Conservation (phyloP, 2,113 vertebrate species). For the Zapornia atra region DNA sequence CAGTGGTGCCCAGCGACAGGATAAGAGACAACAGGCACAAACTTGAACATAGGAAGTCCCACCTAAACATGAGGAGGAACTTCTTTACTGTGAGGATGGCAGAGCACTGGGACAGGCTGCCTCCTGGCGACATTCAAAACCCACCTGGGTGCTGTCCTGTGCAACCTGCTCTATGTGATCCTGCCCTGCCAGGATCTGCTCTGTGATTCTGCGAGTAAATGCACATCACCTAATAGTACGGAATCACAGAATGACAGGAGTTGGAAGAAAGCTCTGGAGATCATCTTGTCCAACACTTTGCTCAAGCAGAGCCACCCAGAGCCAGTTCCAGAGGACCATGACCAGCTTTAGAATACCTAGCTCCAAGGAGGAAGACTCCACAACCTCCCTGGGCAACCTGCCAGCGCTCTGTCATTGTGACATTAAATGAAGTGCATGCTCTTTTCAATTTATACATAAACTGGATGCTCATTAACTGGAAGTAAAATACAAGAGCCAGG, state of each 20-base stretch:
- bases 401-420: not conserved
- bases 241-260: not conserved
- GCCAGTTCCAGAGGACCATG: not conserved
- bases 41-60: too few species aligned
- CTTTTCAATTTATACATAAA: not conserved
- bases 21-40: too few species aligned
- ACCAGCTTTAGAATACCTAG: not conserved
- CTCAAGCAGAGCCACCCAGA: not conserved
- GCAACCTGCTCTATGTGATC: too few species aligned
- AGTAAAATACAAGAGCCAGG: not conserved
- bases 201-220: not conserved
- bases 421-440: not conserved
- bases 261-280: not conserved
- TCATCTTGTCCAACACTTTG: not conserved
- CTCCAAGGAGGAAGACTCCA: not conserved
- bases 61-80: too few species aligned
- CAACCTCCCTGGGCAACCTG: not conserved
- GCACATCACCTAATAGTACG: not conserved
- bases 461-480: not conserved
- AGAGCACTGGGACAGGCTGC: too few species aligned
- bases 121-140: too few species aligned
- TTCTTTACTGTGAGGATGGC: too few species aligned
- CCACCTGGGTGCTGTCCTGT: too few species aligned
- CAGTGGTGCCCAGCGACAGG: too few species aligned
- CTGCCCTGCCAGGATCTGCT: too few species aligned